Evolutionary conservation across 1,140 invertebrate species (phyloP), one percentile per base, ranked within the genome.

Genomic region (Eupristina koningsbergeri): DNA sequence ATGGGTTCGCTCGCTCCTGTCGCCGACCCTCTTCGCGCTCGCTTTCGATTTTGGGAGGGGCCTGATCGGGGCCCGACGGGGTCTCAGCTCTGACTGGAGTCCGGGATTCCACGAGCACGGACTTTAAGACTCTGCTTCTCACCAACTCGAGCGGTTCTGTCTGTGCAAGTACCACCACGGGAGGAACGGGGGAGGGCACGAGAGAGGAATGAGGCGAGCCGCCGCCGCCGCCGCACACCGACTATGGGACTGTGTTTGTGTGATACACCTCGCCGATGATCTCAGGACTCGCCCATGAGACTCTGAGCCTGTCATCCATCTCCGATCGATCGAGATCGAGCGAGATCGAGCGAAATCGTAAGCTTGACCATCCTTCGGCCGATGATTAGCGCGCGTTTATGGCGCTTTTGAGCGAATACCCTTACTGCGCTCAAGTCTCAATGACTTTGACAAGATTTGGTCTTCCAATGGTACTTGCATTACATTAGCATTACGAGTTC

Each of bases 51-150:
- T 71, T 26, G 67, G 67, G 29, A 26, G 36, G 74, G 58, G 77
- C 76, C 76, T 71, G 83, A 63, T 84, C 53, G 77, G 53, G 69
- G 53, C 22, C 58, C 64, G 76, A 34, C 75, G 58, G 81, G 81
- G 45, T 77, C 81, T 79, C 64, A 31, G 61, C 83, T 80, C 39
- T 80, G 83, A 84, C 83, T 84, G 83, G 50, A 84, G 83, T 63
- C 83, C n/a, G 58, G 53, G 78, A 84, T 84, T 84, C 77, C 75
- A 79, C 71, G 78, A 41, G 58, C 69, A 53, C 58, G 58, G 71
- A 76, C 83, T 84, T 84, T 80, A 80, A 84, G 77, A 64, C 45
- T 69, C 13, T 78, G 75, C n/a, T n/a, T 45, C 15, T 41, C n/a
- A 31, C 67, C 64, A 36, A 36, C 36, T 69, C 45, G 75, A 39